A percentile compares a stretch with the other conserved stretches of the same genome.
phyloP scores from a whole-genome alignment of 2,888 invertebrate species.

The Abscondita cerata region DNA sequence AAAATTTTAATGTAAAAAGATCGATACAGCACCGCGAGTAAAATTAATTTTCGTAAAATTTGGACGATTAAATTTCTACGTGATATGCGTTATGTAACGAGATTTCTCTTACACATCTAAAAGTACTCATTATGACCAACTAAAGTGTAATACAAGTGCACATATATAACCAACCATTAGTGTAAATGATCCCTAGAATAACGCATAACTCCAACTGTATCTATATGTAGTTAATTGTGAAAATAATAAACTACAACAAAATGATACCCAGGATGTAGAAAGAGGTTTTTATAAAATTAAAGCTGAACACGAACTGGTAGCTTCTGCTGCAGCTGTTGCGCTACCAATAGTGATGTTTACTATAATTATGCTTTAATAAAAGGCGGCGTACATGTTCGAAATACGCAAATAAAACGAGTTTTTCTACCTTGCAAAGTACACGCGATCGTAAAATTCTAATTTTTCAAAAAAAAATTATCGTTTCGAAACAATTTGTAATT shows the following conservation, averaged over 20 bases:
- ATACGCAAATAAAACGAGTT: conserved; percentile 34
- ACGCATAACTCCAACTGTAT: conserved; percentile 30
- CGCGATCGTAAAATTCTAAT: conserved; percentile 21
- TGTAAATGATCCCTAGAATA: conserved; percentile 33
- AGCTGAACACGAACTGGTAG: conserved; percentile 44
- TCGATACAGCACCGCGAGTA: too few species aligned
- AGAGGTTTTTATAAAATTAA: conserved; percentile 47
- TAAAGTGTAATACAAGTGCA: conserved; percentile 34
- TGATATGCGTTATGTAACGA: not conserved
- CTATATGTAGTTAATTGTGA: conserved; percentile 25
- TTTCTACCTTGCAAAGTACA: conserved; percentile 27
- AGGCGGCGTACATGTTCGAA: conserved; percentile 43
- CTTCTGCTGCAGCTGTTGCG: conserved; percentile 51
- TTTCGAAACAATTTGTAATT: not conserved
- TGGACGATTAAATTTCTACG: too few species aligned
- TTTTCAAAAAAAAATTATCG: not conserved
- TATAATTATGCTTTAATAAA: conserved; percentile 54
- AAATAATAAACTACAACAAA: conserved; percentile 27
- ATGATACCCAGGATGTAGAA: conserved; percentile 26
- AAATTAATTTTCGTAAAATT: too few species aligned
- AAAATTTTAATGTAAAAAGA: too few species aligned
- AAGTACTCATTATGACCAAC: conserved; percentile 29
- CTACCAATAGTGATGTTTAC: conserved; percentile 53
- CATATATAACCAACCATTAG: conserved; percentile 29
- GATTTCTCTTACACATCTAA: not conserved